Evolutionary conservation across 2,888 invertebrate genomes (phyloP), one percentile per base, ranked within the genome.

Genomic region (Argyresthia goedartella): DNA sequence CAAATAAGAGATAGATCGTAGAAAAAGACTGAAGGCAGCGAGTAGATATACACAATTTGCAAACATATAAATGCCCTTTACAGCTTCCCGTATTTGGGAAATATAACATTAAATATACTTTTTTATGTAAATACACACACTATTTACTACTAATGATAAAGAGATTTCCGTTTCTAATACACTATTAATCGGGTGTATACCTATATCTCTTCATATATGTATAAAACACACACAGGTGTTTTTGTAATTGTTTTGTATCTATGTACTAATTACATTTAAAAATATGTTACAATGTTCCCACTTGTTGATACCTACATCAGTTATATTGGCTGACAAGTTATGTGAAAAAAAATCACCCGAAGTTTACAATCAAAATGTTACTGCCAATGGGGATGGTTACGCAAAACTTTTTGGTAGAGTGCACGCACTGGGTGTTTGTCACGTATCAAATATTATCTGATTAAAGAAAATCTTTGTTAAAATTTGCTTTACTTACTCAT

Each of bases 271-370:
- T 81, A 82, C 68, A 71, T 77, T 81, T 80, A 79, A 80, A 55
- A 81, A 87, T 87, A 87, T 86, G 86, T 87, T 84, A 85, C 79
- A 86, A 76, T 87, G 87, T 73, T 87, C 87, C 87, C 87, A 80
- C 71, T 86, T 88, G 79, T 88, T 88, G 50, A 50, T 51, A 25
- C 2, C 25, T 25, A 41, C 41, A n/a, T 45, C 39, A 48, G 41
- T 56, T 66, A 67, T 67, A 65, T 66, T 70, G 67, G 65, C 64
- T 73, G 75, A 71, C 58, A 57, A 61, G 58, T 61, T 57, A 53
- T 56, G 56, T 56, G 54, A 57, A 58, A 62, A n/a, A 64, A 51
- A 49, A 50, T 57, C 50, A 42, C 33, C 58, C 43, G 33, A 39
- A 46, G 46, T 25, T 25, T 25, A 6, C n/a, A 25, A 46, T 25